Base-by-base conservation (phyloP, 1,140 invertebrate genomes). In the Harlomillsia oculata region DNA sequence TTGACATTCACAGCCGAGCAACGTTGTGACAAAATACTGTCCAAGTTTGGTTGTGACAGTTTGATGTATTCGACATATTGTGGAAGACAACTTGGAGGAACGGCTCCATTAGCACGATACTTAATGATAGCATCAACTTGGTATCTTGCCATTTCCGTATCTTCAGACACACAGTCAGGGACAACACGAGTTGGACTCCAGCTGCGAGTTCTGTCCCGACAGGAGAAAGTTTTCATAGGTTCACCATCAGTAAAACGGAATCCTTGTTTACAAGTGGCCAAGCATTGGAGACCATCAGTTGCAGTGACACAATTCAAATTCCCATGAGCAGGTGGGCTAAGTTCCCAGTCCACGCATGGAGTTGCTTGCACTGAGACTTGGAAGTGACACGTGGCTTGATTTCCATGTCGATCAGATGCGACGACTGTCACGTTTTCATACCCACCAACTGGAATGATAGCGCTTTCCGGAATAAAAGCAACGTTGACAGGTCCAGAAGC, bases 361-460 rank as follows among this genome's bases (percentile, higher is more conserved):
- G 90, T 90, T 2, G 93, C 88, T 79, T 94, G 87, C 3, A 92
- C 86, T 0, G 85, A 85, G 5, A 89, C 89, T 76, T 97, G 93
- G 81, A 96, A 97, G 69, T 95, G 79, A 72, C 93, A 97, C 30
- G 80, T 79, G 11, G 91, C 61, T 61, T 83, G 80, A 68, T 97
- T 97, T 48, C 89, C 89, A 70, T 82, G 88, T 65, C 83, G 83
- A 69, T 97, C 93, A 0, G 81, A 80, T 0, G 91, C 92, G 32
- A 85, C 79, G 0, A 96, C 92, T 0, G 91, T 93, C 0, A 97
- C 90, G 71, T 95, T 96, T 76, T 94, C 85, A 71, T 90, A 94
- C 23, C 82, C 81, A n/a, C 89, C 85, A 60, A 95, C 87, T 5
- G 82, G 80, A 65, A 97, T 93, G 0, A 84, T 79, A 1, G 91